Conservation (phyloP, 2,113 vertebrate species). For the Thymallus thymallus region DNA sequence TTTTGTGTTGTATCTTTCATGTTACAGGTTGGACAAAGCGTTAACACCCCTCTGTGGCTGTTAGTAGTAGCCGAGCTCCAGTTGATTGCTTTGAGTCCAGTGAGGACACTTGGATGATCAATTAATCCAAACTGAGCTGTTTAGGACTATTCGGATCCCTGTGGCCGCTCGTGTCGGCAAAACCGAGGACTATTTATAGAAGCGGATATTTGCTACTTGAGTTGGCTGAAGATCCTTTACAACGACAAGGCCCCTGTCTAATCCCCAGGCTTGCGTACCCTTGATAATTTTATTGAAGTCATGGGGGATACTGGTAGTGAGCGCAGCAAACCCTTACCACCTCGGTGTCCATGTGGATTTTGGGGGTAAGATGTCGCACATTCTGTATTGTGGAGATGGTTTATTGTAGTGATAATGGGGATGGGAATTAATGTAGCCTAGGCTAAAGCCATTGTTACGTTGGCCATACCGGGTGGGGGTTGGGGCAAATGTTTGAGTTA, state of each 20-base stretch:
- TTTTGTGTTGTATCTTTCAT: not conserved
- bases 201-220: constrained; percentile 6
- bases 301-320: constrained; percentile 90
- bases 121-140: constrained; percentile 9
- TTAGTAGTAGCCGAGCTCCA: constrained; percentile 77
- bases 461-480: constrained; percentile 66
- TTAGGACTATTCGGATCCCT: not conserved
- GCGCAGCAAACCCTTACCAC: constrained; percentile 85
- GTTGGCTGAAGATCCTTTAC: constrained; percentile 41
- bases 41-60: constrained; percentile 10
- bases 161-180: constrained; percentile 10
- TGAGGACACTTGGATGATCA: constrained; percentile 51
- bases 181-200: not conserved
- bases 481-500: constrained; percentile 47
- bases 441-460: constrained; percentile 63
- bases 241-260: constrained; percentile 64
- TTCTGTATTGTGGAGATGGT: not conserved
- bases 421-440: constrained; percentile 24
- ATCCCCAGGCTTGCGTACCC: constrained; percentile 64
- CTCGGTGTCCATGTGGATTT: constrained; percentile 87
- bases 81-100: constrained; percentile 84
- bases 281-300: constrained; percentile 65
- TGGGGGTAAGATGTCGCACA: constrained; percentile 82
- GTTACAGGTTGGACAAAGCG: not conserved
- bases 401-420: not conserved